phyloP scores from a whole-genome alignment of 37 sponge, comb jelly and placozoan genomes.

The Ianthella basta region DNA sequence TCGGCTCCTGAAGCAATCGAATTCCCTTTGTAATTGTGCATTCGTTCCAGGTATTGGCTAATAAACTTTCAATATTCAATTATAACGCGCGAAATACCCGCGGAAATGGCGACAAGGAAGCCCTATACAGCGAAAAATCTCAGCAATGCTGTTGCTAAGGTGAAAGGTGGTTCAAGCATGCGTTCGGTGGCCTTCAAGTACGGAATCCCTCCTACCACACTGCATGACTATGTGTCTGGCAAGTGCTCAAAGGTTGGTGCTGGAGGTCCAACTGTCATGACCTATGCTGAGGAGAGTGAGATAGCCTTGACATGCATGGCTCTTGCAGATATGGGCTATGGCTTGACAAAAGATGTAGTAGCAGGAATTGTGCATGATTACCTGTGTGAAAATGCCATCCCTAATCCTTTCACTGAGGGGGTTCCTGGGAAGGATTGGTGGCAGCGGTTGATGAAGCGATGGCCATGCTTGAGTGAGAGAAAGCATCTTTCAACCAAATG shows the following conservation, averaged over 20 bases:
- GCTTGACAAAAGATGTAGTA: slow-evolving; percentile 1
- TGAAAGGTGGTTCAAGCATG: too few species aligned
- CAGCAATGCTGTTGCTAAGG: too few species aligned
- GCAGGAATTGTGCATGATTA: slow-evolving; percentile 13
- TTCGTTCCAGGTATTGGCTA: too few species aligned
- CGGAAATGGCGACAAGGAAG: too few species aligned
- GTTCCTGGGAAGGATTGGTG: slow-evolving; percentile 38
- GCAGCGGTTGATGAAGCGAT: too few species aligned
- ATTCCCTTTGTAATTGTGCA: too few species aligned
- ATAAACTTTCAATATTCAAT: too few species aligned
- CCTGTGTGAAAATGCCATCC: not conserved
- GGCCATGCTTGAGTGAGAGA: slow-evolving; percentile 23
- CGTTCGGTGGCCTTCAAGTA: too few species aligned
- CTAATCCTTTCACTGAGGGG: not conserved
- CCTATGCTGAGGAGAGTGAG: slow-evolving; percentile 46
- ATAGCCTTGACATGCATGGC: slow-evolving; percentile 39
- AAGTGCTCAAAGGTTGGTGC: not conserved
- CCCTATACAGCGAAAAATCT: too few species aligned
- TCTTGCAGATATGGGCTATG: slow-evolving; percentile 62
- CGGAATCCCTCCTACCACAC: too few species aligned
- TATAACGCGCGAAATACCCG: too few species aligned
- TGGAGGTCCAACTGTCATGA: slow-evolving; percentile 49
- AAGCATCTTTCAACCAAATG: slow-evolving; percentile 1
- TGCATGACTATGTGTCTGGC: not conserved
- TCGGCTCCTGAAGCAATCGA: too few species aligned